phyloP scores from a whole-genome alignment of 2,113 vertebrate genomes.

The Tachysurus fulvidraco region DNA sequence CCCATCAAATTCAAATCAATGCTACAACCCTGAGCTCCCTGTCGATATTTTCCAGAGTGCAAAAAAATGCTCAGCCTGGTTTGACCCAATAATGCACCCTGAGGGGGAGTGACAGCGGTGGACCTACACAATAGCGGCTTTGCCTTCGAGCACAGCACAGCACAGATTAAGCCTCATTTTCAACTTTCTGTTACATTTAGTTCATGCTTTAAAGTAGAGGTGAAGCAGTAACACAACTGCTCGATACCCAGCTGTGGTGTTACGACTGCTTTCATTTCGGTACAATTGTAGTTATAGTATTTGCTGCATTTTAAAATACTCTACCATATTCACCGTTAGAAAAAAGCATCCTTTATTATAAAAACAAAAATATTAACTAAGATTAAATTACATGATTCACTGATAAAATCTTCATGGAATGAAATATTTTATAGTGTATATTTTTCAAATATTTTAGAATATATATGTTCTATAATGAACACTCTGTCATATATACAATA shows the following conservation, averaged over 20 bases:
- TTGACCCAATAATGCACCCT: constrained; percentile 66
- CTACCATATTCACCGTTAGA: too few relatives aligned
- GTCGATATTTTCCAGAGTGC: constrained; percentile 77
- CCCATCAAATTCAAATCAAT: constrained; percentile 81
- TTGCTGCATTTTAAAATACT: neutral
- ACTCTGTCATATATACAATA: too few relatives aligned
- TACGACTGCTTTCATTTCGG: neutral
- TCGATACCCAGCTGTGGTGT: neutral
- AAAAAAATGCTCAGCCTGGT: constrained; percentile 71
- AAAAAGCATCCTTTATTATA: too few relatives aligned
- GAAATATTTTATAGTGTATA: too few relatives aligned
- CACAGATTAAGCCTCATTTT: constrained; percentile 46
- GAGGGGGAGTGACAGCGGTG: constrained; percentile 37
- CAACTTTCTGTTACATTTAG: constrained; percentile 21
- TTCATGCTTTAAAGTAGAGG: constrained; percentile 9
- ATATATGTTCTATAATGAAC: too few relatives aligned
- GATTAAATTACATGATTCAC: too few relatives aligned
- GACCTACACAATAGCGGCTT: constrained; percentile 46
- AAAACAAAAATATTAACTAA: too few relatives aligned
- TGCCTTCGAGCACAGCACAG: constrained; percentile 13
- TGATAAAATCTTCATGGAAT: too few relatives aligned
- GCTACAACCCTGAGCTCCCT: constrained; percentile 60
- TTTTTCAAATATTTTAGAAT: too few relatives aligned
- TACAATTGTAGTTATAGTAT: neutral
- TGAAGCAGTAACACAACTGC: neutral